Conservation (phyloP, 53 echinoderm and acorn worm genomes). For the Mesocentrotus franciscanus region DNA sequence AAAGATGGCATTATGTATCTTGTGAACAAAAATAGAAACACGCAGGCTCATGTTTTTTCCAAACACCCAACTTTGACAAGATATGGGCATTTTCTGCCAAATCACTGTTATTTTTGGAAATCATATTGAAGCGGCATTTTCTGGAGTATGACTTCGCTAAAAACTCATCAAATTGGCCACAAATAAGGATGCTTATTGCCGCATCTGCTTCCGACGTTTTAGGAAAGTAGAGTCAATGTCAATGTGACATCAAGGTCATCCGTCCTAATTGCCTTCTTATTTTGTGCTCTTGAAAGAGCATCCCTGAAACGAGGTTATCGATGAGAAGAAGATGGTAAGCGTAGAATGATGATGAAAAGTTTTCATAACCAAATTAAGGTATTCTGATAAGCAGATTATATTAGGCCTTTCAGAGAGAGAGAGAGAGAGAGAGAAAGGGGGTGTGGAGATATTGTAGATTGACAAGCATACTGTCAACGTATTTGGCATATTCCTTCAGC, state of each 20-base stretch:
- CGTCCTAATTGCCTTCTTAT: background rate
- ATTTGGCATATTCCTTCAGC: no score
- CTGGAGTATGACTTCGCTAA: slow-evolving; percentile 54
- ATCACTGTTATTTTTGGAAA: slow-evolving; percentile 61
- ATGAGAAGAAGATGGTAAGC: background rate
- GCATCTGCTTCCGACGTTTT: slow-evolving; percentile 48
- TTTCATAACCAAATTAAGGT: slow-evolving; percentile 2
- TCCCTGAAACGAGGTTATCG: slow-evolving; percentile 56
- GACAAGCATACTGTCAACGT: no score
- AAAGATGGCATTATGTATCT: background rate
- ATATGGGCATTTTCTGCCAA: slow-evolving; percentile 43
- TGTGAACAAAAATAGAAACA: background rate
- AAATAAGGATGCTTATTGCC: background rate
- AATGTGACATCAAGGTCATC: slow-evolving; percentile 44
- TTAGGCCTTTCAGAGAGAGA: background rate
- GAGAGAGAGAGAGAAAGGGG: no score
- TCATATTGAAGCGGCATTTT: background rate
- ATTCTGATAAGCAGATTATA: background rate
- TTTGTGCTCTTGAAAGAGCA: slow-evolving; percentile 15
- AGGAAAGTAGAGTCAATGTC: slow-evolving; percentile 19
- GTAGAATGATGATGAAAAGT: background rate
- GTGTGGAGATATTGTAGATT: no score
- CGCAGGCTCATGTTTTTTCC: background rate
- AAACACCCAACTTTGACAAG: background rate
- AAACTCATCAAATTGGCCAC: slow-evolving; percentile 48